phyloP scores from a whole-genome alignment of 2,113 vertebrate species.

The Tonatia bakeri region DNA sequence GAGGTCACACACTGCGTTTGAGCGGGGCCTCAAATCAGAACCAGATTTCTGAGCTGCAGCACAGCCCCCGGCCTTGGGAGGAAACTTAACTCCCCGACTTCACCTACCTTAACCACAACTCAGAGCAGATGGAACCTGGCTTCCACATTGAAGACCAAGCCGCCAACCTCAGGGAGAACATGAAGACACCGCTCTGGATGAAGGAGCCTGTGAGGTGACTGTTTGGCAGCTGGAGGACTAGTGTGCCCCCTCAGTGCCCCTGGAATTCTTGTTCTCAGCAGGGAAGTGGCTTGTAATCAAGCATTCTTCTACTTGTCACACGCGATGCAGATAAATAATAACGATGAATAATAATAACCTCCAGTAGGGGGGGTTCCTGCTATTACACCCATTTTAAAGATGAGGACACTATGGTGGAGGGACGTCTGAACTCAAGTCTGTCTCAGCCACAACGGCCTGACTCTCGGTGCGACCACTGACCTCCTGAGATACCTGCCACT shows the following conservation, averaged over 20 bases:
- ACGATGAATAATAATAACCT: too few species aligned
- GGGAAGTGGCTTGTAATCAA: neutral
- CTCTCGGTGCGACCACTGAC: neutral
- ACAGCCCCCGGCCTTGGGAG: neutral
- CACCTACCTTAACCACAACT: neutral
- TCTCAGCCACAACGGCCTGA: rapidly evolving
- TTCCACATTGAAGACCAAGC: neutral
- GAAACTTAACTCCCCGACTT: neutral
- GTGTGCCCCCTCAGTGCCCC: neutral
- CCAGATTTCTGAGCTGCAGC: neutral
- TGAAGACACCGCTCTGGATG: neutral
- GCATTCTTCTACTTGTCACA: neutral
- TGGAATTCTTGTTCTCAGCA: neutral
- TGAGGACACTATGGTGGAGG: neutral
- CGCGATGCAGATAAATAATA: neutral
- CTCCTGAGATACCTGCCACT: rapidly evolving
- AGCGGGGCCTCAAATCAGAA: too few species aligned
- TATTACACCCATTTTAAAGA: neutral
- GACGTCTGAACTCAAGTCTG: neutral
- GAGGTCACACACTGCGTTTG: neutral
- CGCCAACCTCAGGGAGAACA: neutral
- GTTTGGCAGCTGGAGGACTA: neutral
- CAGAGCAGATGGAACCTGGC: neutral
- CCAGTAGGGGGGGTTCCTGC: rapidly evolving
- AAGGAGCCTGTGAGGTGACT: neutral